Base-by-base conservation (phyloP, 1,140 invertebrate species). In the Dufourea novaeangliae region DNA sequence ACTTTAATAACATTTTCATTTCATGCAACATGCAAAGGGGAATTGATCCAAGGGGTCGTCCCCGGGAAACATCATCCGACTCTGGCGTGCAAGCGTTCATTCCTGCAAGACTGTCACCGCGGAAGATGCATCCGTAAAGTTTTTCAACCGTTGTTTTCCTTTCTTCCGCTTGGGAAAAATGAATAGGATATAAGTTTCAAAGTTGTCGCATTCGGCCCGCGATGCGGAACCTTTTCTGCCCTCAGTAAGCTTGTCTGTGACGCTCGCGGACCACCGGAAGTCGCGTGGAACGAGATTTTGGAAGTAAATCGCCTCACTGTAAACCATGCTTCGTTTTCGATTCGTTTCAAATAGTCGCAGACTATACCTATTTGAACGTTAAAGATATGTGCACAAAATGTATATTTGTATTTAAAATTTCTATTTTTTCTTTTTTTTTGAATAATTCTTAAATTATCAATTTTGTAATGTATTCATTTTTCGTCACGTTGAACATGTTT, bases 121-220 rank as follows among this genome's bases (percentile, higher is more conserved):
- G 64, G 32, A 69, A 69, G 66, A 76, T 17, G 41, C 73, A 76
- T 68, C 32, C 37, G 5, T 27, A 76, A 68, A 76, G 29, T 59
- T 76, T 29, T 5, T 32, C 17, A 5, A 4, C 27, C n/a, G 29
- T 52, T 7, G 29, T 34, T 34, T 32, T 32, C n/a, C 14, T 44
- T n/a, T 37, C 39, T 62, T 72, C 34, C 17, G 10, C 22, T 34
- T 20, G 17, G 2, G 12, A 27, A 41, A 34, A 50, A 67, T 44
- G 37, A 29, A 68, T 27, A 75, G 29, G 63, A 75, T 57, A 57
- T 57, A 68, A 69, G 52, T 75, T 75, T 69, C 39, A 37, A 68
- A 75, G 73, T 69, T 39, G 73, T 22, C 17, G 54, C 54, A 59
- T 68, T 75, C 64, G 59, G 25, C 54, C 27, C 34, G 20, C 27